Percentiles rank a stretch among this genome's conserved stretches.
Evolutionary conservation across 2,113 vertebrate genomes (phyloP).

Genomic region (Pseudorectes ferrugineus): DNA sequence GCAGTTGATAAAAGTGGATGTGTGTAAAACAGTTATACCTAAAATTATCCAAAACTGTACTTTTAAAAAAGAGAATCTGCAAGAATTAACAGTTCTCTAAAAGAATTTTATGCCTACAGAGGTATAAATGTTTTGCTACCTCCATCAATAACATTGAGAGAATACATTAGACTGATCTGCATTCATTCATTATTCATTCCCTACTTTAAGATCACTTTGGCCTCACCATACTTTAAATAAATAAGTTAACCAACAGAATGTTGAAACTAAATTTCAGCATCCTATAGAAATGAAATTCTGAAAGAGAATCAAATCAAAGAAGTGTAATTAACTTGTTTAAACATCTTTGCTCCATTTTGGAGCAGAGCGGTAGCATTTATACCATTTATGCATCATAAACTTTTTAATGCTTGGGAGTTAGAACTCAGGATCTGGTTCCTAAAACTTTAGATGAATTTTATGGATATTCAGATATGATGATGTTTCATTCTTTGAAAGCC

Average conservation of each 20-base stretch:
- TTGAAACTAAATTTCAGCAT: background rate
- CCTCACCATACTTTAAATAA: background rate
- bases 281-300: background rate
- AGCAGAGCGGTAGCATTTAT: background rate
- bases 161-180: background rate
- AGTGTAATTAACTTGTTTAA: background rate
- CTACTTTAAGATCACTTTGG: fast-evolving
- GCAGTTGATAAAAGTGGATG: background rate
- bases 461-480: background rate
- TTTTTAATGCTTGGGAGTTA: background rate
- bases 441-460: background rate
- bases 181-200: background rate
- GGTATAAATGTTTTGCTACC: background rate
- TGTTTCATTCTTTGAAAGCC: background rate
- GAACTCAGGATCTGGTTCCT: background rate
- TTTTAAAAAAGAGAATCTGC: background rate
- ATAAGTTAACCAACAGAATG: background rate
- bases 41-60: background rate
- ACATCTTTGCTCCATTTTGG: background rate
- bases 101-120: background rate
- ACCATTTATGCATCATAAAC: background rate
- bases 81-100: background rate
- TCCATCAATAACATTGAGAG: background rate
- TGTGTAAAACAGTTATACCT: background rate
- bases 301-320: background rate